Conservation (phyloP, 2,797 vertebrate genomes). For the Meriones psammophilus region DNA sequence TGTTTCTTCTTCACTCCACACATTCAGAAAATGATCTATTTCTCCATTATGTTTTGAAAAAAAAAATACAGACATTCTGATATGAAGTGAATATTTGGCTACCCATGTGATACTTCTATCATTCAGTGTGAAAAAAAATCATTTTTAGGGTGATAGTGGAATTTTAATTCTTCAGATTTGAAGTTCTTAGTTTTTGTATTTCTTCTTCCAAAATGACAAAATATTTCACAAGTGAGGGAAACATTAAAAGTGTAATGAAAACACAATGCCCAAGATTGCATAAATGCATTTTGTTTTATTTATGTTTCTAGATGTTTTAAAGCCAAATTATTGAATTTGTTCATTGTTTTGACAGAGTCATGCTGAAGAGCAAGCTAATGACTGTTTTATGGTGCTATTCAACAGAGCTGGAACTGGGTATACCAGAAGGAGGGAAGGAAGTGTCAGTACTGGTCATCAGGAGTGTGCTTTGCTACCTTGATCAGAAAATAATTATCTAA, state of each 20-base stretch:
- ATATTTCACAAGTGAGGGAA: slow-evolving; percentile 78
- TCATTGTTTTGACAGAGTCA: slow-evolving; percentile 72
- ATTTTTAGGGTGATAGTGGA: slow-evolving; percentile 12
- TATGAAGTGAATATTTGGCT: neutral
- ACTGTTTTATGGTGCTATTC: slow-evolving; percentile 74
- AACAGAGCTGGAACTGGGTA: slow-evolving; percentile 3
- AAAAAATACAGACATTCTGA: slow-evolving; percentile 5
- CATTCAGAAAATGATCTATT: neutral
- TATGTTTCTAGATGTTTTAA: slow-evolving; percentile 72
- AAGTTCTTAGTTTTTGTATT: slow-evolving; percentile 56
- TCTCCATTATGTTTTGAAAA: neutral
- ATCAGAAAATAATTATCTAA: slow-evolving; percentile 54
- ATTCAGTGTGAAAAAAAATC: neutral
- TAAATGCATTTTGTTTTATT: slow-evolving; percentile 73
- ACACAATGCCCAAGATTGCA: slow-evolving; percentile 67
- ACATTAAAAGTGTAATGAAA: slow-evolving; percentile 77
- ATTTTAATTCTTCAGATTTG: slow-evolving; percentile 58
- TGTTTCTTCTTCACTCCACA: neutral
- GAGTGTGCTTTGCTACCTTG: slow-evolving; percentile 37
- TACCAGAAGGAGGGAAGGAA: slow-evolving; percentile 44
- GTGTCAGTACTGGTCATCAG: slow-evolving; percentile 28
- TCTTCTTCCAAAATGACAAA: slow-evolving; percentile 70
- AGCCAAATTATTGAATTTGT: slow-evolving; percentile 69
- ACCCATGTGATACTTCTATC: neutral
- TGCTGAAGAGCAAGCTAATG: slow-evolving; percentile 72